Evolutionary conservation across 2,797 vertebrate species (phyloP).

Genomic region (Darevskia nairensis): DNA sequence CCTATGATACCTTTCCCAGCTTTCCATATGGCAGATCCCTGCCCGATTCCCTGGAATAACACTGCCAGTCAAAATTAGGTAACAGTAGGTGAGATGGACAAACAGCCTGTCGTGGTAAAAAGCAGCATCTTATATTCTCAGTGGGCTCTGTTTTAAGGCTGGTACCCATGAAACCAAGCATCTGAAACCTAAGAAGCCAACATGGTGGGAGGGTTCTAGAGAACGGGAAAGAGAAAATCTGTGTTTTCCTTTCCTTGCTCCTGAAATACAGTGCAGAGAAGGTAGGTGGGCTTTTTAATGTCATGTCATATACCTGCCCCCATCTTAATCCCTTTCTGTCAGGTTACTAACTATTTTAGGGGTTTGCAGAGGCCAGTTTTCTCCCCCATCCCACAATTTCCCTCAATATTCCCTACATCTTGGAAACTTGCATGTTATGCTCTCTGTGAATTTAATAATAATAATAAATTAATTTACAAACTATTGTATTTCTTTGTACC

Average conservation of each 20-base stretch:
- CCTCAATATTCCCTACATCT: neutral
- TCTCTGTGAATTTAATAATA: neutral
- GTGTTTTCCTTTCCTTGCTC: too few species aligned
- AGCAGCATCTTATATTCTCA: neutral
- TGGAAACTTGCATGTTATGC: neutral
- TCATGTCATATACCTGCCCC: too few species aligned
- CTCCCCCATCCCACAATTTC: neutral
- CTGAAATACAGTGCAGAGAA: too few species aligned
- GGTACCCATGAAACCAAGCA: neutral
- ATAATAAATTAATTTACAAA: neutral
- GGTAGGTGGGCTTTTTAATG: too few species aligned
- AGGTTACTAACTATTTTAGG: neutral
- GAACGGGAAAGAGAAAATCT: too few species aligned
- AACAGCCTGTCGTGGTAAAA: neutral
- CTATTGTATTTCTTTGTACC: neutral
- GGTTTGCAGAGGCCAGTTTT: neutral
- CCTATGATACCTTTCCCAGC: neutral
- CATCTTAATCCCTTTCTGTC: neutral
- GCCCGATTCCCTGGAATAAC: neutral
- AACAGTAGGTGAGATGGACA: neutral
- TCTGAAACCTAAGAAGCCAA: neutral
- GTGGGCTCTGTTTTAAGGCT: neutral
- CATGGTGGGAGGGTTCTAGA: too few species aligned
- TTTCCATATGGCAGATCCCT: neutral
- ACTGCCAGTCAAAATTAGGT: neutral